These are phyloP conservation scores for pig (Sus scrofa) DNA, from an alignment of 2,113 vertebrate species.

Conservation along the genomic window T2T-Sscrofa CM000813.6:127447501-127448000, in stretches of 20 bases:
- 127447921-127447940: background rate
- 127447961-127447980: background rate
- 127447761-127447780: background rate
- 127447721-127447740: background rate
- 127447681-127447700: background rate
- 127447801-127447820: background rate
- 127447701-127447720: background rate
- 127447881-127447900: background rate
- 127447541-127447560: background rate
- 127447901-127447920: background rate
- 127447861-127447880: background rate
- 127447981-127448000: background rate
- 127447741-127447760: background rate
- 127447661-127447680: background rate
- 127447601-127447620: background rate
- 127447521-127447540: background rate
- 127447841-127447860: background rate
- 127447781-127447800: background rate
- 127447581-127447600: background rate
- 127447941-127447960: background rate
- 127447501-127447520: background rate
- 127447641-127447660: conserved; percentile 13
- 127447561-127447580: background rate
- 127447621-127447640: background rate
- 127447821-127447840: background rate